Percentiles rank a stretch among this genome's conserved stretches.
Conservation (phyloP, 1,140 invertebrate genomes). For the Diploscapter pachys region DNA sequence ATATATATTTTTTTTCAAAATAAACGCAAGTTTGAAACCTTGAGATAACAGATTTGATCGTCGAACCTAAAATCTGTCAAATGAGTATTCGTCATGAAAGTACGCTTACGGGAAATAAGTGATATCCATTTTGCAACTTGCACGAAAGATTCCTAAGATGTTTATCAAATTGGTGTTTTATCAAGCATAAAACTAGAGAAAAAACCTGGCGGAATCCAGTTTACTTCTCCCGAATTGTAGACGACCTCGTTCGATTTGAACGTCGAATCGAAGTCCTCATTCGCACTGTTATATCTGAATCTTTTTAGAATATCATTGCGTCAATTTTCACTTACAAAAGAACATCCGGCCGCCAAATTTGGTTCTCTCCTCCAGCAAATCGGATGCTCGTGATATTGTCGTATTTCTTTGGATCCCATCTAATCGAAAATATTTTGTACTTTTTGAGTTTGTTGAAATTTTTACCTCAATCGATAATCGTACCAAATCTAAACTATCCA, state of each 20-base stretch:
- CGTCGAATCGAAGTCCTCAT: slow-evolving; percentile 95
- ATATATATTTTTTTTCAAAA: slow-evolving; percentile 69
- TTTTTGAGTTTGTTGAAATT: too few species aligned
- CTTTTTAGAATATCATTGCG: slow-evolving; percentile 12
- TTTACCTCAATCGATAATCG: slow-evolving; percentile 34
- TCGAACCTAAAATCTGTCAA: slow-evolving; percentile 69
- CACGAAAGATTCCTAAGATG: slow-evolving; percentile 66
- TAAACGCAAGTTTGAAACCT: slow-evolving; percentile 13
- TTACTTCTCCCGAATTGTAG: slow-evolving; percentile 84
- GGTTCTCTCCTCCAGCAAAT: slow-evolving; percentile 63
- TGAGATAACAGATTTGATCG: slow-evolving; percentile 71
- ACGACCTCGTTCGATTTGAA: slow-evolving; percentile 96
- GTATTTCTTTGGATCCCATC: slow-evolving; percentile 41
- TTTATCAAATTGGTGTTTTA: neutral
- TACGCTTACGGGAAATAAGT: slow-evolving; percentile 81
- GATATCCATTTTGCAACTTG: slow-evolving; percentile 76
- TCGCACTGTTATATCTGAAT: slow-evolving; percentile 70
- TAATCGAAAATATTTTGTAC: too few species aligned
- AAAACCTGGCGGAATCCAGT: slow-evolving; percentile 94
- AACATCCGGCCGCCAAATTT: slow-evolving; percentile 96
- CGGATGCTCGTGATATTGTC: slow-evolving; percentile 39
- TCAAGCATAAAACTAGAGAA: neutral
- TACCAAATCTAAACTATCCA: slow-evolving; percentile 35
- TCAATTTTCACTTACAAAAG: slow-evolving; percentile 79
- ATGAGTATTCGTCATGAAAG: too few species aligned